Percentiles rank a stretch among this genome's conserved stretches.
These are phyloP conservation scores for Germaria angustata DNA, from an alignment of 2,888 invertebrate genomes.

Conservation along the genomic window DNA sequence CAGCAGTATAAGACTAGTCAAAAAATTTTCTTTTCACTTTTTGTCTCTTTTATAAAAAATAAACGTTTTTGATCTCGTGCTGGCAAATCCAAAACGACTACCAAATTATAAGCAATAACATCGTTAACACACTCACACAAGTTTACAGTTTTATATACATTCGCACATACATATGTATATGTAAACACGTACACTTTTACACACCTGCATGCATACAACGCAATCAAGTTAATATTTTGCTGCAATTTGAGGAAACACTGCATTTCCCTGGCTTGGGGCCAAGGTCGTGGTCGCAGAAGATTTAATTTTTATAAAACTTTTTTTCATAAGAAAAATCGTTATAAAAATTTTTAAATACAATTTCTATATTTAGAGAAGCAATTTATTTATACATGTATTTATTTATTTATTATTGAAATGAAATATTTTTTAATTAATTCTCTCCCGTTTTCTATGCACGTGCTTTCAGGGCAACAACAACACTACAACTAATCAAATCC, in stretches of 20 bases:
- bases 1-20: not conserved
- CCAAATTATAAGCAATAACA: not conserved
- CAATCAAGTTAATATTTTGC: not conserved
- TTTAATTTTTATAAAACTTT: not conserved
- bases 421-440: not conserved
- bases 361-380: no score
- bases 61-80: conserved; percentile 31
- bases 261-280: conserved; percentile 15
- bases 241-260: not conserved
- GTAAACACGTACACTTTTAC: conserved; percentile 1
- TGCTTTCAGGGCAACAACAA: conserved; percentile 62
- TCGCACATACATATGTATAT: not conserved
- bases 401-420: not conserved
- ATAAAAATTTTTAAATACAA: no score
- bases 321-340: not conserved
- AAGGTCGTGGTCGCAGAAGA: conserved; percentile 53
- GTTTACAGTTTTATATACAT: no score
- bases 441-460: conserved; percentile 49
- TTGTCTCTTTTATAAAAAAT: not conserved
- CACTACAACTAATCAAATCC: conserved; percentile 54
- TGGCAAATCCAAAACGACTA: not conserved
- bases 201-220: no score
- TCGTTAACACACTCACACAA: not conserved
- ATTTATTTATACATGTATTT: not conserved
- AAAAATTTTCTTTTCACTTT: no score